phyloP scores from a whole-genome alignment of 2,797 vertebrate species.

The Hydrocynus forskahlii region DNA sequence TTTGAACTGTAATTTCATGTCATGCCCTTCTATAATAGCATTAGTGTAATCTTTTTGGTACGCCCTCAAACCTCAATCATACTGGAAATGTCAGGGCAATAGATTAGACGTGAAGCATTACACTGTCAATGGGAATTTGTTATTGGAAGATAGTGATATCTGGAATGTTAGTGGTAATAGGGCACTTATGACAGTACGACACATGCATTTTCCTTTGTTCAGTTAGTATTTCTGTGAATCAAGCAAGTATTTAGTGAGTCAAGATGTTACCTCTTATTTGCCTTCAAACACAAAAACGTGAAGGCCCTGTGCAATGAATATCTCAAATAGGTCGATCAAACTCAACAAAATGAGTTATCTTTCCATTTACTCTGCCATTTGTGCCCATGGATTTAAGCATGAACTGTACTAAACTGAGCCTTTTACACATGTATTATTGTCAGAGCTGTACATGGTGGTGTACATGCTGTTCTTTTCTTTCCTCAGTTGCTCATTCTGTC shows the following conservation, averaged over 20 bases:
- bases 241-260: constrained; percentile 1
- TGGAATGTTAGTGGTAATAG: neutral
- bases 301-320: constrained; percentile 47
- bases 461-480: neutral
- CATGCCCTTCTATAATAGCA: neutral
- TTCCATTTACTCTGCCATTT: neutral
- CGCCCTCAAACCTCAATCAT: neutral
- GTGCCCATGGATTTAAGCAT: constrained; percentile 9
- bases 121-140: neutral
- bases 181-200: neutral
- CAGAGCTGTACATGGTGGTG: neutral
- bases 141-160: neutral
- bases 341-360: neutral
- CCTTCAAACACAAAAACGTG: constrained; percentile 24
- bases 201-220: neutral
- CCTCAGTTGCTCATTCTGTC: neutral
- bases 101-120: neutral
- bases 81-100: neutral
- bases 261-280: constrained; percentile 38
- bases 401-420: neutral
- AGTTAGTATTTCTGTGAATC: constrained; percentile 25
- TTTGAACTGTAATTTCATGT: neutral
- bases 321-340: constrained; percentile 2
- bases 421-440: constrained; percentile 2
- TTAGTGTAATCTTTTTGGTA: neutral